phyloP scores from a whole-genome alignment of 1,140 invertebrate genomes.

The Geopemphigus sp. region DNA sequence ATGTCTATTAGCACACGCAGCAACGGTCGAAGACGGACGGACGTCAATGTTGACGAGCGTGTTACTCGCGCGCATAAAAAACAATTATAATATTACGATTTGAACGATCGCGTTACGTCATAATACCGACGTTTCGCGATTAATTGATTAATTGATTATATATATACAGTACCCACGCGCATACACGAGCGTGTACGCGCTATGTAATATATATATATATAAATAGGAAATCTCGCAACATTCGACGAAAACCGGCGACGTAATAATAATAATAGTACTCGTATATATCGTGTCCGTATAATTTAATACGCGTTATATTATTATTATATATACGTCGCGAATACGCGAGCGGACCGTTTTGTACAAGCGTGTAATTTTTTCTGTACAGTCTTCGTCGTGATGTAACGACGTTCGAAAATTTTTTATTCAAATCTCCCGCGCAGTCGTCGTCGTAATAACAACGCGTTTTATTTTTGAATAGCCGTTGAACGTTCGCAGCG shows the following conservation, averaged over 20 bases:
- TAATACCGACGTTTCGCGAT: neutral
- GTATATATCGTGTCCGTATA: neutral
- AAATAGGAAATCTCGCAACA: neutral
- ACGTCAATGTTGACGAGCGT: neutral
- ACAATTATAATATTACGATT: neutral
- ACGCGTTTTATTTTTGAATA: too few species aligned
- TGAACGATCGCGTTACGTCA: neutral
- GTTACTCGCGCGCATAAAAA: neutral
- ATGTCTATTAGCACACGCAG: too few species aligned
- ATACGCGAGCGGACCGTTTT: neutral
- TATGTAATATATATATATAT: too few species aligned
- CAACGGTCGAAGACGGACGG: neutral
- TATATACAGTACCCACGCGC: neutral
- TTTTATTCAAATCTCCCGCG: too few species aligned
- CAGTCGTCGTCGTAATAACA: too few species aligned
- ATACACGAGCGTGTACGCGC: neutral
- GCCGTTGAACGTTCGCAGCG: too few species aligned
- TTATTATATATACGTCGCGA: neutral
- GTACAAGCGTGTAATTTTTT: neutral
- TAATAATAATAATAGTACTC: neutral
- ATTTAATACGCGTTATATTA: neutral
- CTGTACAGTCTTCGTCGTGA: too few species aligned
- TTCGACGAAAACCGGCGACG: neutral
- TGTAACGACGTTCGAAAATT: too few species aligned
- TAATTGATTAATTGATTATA: neutral